Conservation (phyloP, 2,113 vertebrate genomes). For the Taurulus bubalis region DNA sequence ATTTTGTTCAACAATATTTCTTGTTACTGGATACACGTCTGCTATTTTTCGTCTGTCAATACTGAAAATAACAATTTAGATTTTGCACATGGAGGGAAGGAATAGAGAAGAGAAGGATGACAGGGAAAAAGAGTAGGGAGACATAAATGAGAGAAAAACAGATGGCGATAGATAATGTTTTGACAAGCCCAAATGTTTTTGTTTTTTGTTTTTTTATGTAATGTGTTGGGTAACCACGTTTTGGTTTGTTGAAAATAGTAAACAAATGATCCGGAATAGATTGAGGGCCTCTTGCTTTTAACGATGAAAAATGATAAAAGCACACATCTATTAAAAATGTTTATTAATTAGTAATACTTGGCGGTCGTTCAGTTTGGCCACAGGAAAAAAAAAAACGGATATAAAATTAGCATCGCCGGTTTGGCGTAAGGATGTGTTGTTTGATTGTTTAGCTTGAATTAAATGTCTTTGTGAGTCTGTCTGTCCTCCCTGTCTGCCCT, state of each 20-base stretch:
- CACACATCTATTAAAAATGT: conserved; percentile 9
- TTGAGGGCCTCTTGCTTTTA: conserved; percentile 12
- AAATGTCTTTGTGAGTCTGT: conserved; percentile 41
- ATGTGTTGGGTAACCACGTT: background rate
- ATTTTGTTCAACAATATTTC: background rate
- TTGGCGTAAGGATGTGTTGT: conserved; percentile 17
- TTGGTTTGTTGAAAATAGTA: conserved; percentile 8
- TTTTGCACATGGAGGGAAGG: background rate
- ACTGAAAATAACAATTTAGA: background rate
- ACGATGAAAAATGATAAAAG: conserved; percentile 1
- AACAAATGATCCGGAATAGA: conserved; percentile 25
- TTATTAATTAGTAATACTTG: too few relatives aligned
- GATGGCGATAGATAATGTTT: background rate
- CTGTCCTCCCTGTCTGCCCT: conserved; percentile 48
- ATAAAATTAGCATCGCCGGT: conserved; percentile 14
- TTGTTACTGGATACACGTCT: background rate
- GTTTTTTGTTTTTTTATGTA: background rate
- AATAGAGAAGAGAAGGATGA: background rate
- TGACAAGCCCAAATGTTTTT: background rate
- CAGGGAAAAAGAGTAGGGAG: background rate
- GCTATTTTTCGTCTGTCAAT: background rate
- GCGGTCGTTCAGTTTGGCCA: conserved; percentile 5
- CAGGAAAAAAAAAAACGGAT: conserved; percentile 5
- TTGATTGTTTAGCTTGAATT: conserved; percentile 43
- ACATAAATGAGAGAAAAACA: background rate